These are phyloP conservation scores for Druon quercuslanigerum DNA, from an alignment of 1,140 invertebrate genomes.

Conservation along the genomic window DNA sequence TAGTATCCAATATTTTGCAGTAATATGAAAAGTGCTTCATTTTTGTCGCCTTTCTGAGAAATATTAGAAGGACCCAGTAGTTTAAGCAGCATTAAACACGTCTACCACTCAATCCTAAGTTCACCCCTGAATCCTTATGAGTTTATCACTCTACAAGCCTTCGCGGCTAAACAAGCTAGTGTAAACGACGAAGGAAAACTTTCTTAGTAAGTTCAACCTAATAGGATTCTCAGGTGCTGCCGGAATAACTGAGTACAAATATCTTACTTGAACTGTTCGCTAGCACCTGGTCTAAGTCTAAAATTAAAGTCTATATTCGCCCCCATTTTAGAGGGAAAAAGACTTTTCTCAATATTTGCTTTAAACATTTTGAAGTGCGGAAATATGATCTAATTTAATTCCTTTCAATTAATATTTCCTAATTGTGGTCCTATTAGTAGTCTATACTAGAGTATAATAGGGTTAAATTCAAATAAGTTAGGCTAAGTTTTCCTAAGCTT, in stretches of 20 bases:
- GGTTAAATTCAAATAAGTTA: too few species aligned
- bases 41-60: too few species aligned
- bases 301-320: conserved; percentile 6
- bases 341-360: too few species aligned
- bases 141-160: conserved; percentile 32
- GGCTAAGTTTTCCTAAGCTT: too few species aligned
- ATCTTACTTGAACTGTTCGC: conserved; percentile 34
- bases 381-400: too few species aligned
- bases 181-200: conserved; percentile 40
- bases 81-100: background rate
- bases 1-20: too few species aligned
- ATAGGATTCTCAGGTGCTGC: conserved; percentile 40
- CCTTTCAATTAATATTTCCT: too few species aligned
- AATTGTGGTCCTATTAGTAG: too few species aligned
- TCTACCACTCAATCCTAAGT: conserved; percentile 5
- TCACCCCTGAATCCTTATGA: conserved; percentile 14
- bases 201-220: conserved; percentile 34
- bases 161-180: conserved; percentile 34
- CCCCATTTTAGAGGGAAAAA: background rate
- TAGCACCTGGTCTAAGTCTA: conserved; percentile 27
- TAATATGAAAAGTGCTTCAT: too few species aligned
- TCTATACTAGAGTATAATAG: too few species aligned
- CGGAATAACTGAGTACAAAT: conserved; percentile 37
- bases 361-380: too few species aligned
- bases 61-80: background rate